Evolutionary conservation across 2,888 invertebrate species (phyloP), one percentile per base, ranked within the genome.

Genomic region (Cosmia trapezina): DNA sequence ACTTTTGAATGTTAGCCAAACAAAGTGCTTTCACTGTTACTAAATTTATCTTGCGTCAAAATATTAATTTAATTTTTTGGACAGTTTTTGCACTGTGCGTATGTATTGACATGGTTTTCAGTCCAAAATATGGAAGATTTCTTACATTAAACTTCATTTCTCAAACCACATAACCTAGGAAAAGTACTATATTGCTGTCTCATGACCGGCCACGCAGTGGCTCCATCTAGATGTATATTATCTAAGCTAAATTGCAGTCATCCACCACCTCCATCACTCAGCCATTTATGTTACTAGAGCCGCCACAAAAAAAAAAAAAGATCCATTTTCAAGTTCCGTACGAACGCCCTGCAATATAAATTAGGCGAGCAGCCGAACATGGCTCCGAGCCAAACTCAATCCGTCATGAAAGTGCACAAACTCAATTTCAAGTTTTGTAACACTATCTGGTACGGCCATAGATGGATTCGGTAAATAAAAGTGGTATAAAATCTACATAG

Each of bases 361-460:
- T 64, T 70, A 77, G 59, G 61, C 53, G 43, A 56, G 7, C 57
- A 9, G 33, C 51, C 33, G 17, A 60, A 71, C 64, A 77, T 82
- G 71, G 83, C 63, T 9, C 12, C 11, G 33, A 7, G 22, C 78
- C 83, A 78, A 78, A 73, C 45, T 53, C 59, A 73, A 80, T 83
- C 62, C 37, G 59, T 83, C 83, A 80, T 66, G 59, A 47, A 63
- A 80, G 41, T 78, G 83, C 73, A 82, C 63, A 66, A 80, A 80
- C 69, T 83, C 66, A 60, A 80, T 80, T 63, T 19, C 14, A 78
- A 80, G 69, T 73, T 80, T 47, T 47, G 45, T 43, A 22, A 60
- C 71, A 69, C 53, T 69, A 56, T 74, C 81, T 59, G 22, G 22
- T 57, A 49, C 28, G 45, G 2, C 19, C 28, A 28, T 9, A 28